These are phyloP conservation scores for Gallinago nigripennis DNA, from an alignment of 2,797 vertebrate genomes.

Conservation along the genomic window DNA sequence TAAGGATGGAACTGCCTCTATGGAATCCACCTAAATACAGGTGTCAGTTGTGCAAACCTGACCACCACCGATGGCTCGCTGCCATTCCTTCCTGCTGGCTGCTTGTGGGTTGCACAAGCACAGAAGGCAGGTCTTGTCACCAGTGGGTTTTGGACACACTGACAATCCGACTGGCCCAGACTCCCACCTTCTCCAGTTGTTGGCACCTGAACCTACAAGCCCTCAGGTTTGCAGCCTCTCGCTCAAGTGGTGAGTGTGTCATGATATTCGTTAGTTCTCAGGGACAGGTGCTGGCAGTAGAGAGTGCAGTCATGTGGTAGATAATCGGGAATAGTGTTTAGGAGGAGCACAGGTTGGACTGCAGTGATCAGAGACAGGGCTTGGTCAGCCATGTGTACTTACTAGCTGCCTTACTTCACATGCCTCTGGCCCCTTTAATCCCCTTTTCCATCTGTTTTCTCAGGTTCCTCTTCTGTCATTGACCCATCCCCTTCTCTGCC, in stretches of 20 bases:
- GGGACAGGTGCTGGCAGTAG: rapidly evolving
- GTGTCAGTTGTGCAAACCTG: background rate
- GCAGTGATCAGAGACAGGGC: background rate
- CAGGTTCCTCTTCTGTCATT: background rate
- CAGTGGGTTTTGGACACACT: background rate
- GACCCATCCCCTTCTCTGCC: background rate
- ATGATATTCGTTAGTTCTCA: background rate
- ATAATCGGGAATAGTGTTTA: background rate
- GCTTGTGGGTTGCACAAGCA: background rate
- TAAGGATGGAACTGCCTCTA: background rate
- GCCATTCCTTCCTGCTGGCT: rapidly evolving
- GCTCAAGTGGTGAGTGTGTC: rapidly evolving
- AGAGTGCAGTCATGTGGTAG: rapidly evolving
- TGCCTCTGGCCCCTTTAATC: background rate
- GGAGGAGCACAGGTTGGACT: background rate
- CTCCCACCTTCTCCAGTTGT: background rate
- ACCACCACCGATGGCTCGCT: rapidly evolving
- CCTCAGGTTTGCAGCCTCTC: background rate
- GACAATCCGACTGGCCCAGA: background rate
- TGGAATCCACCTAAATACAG: background rate
- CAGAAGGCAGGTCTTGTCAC: background rate
- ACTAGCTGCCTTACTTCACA: too few relatives aligned
- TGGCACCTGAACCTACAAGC: background rate
- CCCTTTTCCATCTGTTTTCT: background rate
- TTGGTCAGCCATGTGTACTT: background rate